phyloP scores from a whole-genome alignment of 2,888 invertebrate genomes.

The Pristionchus exspectatus region DNA sequence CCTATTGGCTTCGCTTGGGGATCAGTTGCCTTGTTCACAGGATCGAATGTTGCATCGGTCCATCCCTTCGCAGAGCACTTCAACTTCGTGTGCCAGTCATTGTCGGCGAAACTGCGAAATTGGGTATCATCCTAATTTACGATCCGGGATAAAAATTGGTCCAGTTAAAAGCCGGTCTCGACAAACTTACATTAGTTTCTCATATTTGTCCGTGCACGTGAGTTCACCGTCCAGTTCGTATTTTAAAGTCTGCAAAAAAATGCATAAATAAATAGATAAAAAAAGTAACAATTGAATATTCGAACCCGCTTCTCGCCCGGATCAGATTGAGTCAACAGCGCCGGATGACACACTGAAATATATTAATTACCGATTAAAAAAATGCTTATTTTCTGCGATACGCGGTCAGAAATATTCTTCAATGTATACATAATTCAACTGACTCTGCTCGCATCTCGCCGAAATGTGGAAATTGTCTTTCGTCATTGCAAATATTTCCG shows the following conservation, averaged over 20 bases:
- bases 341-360: constrained; percentile 1
- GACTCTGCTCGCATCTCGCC: constrained; percentile 1
- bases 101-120: neutral
- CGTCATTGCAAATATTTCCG: neutral
- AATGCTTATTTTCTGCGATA: neutral
- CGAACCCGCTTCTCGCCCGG: neutral
- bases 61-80: neutral
- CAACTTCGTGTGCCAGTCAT: neutral
- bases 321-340: neutral
- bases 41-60: neutral
- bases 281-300: too few relatives aligned
- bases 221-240: neutral
- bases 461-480: neutral
- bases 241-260: neutral
- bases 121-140: neutral
- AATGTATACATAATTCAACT: neutral
- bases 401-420: neutral
- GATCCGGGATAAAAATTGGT: neutral
- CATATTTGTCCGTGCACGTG: neutral
- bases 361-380: neutral
- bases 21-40: neutral
- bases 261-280: neutral
- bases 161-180: neutral
- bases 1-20: neutral
- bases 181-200: neutral